Evolutionary conservation across 2,113 vertebrate species (phyloP).

Genomic region (Etheostoma spectabile): DNA sequence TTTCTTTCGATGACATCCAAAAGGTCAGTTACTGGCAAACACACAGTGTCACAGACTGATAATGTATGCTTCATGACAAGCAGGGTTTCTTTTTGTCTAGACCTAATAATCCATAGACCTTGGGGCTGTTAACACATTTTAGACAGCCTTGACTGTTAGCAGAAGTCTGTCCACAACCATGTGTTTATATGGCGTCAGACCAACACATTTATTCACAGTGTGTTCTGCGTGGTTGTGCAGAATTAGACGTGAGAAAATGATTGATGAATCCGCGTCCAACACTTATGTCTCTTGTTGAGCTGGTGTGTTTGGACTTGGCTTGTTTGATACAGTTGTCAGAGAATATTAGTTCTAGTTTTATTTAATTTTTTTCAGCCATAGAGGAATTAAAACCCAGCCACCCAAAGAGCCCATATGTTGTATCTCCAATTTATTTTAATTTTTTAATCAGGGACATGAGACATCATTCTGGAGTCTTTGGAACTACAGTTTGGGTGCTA

Average conservation of each 20-base stretch:
- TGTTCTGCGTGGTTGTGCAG: neutral
- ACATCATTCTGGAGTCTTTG: neutral
- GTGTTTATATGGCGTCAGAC: neutral
- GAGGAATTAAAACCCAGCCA: neutral
- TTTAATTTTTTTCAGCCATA: neutral
- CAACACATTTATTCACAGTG: neutral
- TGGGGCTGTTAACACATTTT: conserved; percentile 27
- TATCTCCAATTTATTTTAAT: neutral
- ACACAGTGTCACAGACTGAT: conserved; percentile 26
- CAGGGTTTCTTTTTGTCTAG: neutral
- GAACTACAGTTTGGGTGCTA: too few relatives aligned
- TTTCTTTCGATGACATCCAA: conserved; percentile 28
- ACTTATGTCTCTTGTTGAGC: neutral
- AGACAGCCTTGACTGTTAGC: conserved; percentile 12
- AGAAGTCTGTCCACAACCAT: neutral
- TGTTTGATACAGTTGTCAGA: neutral
- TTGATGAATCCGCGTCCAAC: neutral
- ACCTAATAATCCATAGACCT: conserved; percentile 40
- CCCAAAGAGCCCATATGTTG: neutral
- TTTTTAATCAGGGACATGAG: too few relatives aligned
- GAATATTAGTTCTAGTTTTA: neutral
- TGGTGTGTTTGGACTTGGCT: conserved; percentile 2
- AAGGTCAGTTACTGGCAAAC: conserved; percentile 11
- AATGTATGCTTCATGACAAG: neutral
- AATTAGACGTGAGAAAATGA: neutral